Percentiles rank a stretch among this genome's conserved stretches.
phyloP scores from a whole-genome alignment of 2,797 vertebrate species.

The Poecilia gillii region DNA sequence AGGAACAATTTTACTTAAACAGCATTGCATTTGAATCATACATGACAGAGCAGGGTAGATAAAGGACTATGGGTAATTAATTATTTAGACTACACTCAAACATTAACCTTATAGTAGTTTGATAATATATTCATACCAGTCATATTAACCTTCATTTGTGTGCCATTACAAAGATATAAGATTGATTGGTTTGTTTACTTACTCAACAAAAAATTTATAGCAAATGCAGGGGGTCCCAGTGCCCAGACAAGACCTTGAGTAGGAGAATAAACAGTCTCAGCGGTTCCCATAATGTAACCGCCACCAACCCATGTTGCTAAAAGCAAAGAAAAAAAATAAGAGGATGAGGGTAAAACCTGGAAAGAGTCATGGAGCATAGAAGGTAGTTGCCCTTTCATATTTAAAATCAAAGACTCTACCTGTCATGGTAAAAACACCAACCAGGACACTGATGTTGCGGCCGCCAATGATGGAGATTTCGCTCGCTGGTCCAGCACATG shows the following conservation, averaged over 20 bases:
- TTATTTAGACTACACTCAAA: neutral
- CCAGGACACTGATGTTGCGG: constrained; percentile 63
- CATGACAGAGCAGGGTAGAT: too few species aligned
- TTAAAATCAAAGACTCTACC: constrained; percentile 29
- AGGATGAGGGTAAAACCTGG: too few species aligned
- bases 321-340: constrained; percentile 20
- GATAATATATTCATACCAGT: neutral
- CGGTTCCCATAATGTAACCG: constrained; percentile 80
- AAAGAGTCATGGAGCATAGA: neutral
- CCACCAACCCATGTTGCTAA: constrained; percentile 84
- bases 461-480: constrained; percentile 70
- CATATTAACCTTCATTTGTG: neutral
- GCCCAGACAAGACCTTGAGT: constrained; percentile 80
- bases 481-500: constrained; percentile 43
- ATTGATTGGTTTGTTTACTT: constrained; percentile 47
- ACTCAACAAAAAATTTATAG: constrained; percentile 77
- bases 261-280: constrained; percentile 81
- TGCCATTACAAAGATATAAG: neutral
- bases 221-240: constrained; percentile 73
- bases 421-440: constrained; percentile 76
- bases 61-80: neutral
- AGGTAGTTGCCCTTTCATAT: neutral
- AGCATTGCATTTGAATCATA: too few species aligned
- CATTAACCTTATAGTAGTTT: too few species aligned
- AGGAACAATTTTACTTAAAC: too few species aligned